Conservation (phyloP, 2,797 vertebrate genomes). For the Sphaeramia orbicularis region DNA sequence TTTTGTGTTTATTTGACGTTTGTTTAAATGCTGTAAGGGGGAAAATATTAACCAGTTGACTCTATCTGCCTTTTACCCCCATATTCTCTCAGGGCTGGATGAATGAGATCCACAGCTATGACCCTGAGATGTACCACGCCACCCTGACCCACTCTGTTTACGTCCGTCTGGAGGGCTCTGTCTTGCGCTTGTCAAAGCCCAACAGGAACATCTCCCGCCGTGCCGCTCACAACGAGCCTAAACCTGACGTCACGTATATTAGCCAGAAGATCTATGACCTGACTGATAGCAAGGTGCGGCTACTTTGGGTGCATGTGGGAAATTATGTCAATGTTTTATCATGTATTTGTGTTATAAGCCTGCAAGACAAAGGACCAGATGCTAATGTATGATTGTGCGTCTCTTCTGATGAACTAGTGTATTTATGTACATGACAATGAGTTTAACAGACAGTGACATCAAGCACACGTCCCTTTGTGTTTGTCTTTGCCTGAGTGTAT, state of each 20-base stretch:
- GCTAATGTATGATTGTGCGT: constrained; percentile 22
- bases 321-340: not conserved
- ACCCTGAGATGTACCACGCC: constrained; percentile 98
- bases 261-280: constrained; percentile 99
- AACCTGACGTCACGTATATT: constrained; percentile 93
- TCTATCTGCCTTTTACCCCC: not conserved
- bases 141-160: constrained; percentile 96
- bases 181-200: constrained; percentile 95
- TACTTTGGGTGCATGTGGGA: not conserved
- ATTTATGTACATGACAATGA: constrained; percentile 37
- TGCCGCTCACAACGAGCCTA: constrained; percentile 94
- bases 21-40: not conserved
- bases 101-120: constrained; percentile 97
- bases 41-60: not conserved
- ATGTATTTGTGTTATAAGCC: constrained; percentile 1
- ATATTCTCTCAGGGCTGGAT: constrained; percentile 92
- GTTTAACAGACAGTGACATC: constrained; percentile 54
- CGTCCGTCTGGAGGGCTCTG: constrained; percentile 93
- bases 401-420: constrained; percentile 7
- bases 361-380: not conserved
- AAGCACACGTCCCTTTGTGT: constrained; percentile 62
- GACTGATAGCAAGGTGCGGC: constrained; percentile 93
- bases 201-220: constrained; percentile 96
- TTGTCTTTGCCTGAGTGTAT: constrained; percentile 56
- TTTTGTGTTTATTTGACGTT: constrained; percentile 1